phyloP scores from a whole-genome alignment of 1,140 invertebrate genomes.

The Drosophila cardini region DNA sequence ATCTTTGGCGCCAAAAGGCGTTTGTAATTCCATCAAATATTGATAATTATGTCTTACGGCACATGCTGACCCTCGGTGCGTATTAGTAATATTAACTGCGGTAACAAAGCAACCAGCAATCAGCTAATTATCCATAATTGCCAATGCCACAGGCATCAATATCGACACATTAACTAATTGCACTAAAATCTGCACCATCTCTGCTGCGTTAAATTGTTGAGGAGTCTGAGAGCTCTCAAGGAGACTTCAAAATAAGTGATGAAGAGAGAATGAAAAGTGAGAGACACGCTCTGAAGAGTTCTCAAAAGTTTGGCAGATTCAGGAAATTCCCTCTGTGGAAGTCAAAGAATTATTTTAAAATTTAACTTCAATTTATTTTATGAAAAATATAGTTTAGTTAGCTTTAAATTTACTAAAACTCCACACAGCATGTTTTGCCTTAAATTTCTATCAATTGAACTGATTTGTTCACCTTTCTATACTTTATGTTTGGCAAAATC shows the following conservation, averaged over 20 bases:
- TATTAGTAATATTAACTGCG: slow-evolving; percentile 44
- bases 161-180: slow-evolving; percentile 42
- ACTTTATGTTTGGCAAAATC: neutral
- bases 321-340: too few species aligned
- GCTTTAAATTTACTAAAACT: too few species aligned
- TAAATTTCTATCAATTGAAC: neutral
- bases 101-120: slow-evolving; percentile 31
- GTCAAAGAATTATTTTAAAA: too few species aligned
- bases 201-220: neutral
- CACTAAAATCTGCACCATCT: slow-evolving; percentile 10
- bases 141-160: slow-evolving; percentile 25
- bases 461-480: neutral
- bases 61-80: slow-evolving; percentile 24
- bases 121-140: slow-evolving; percentile 51
- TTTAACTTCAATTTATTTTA: too few species aligned
- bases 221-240: neutral
- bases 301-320: too few species aligned
- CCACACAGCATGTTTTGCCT: neutral
- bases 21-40: slow-evolving; percentile 16
- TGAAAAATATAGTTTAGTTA: too few species aligned
- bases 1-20: neutral
- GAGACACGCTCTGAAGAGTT: neutral
- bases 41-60: slow-evolving; percentile 36
- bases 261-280: neutral
- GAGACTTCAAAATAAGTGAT: neutral